phyloP scores from a whole-genome alignment of 2,113 vertebrate genomes.

The Sorex araneus region DNA sequence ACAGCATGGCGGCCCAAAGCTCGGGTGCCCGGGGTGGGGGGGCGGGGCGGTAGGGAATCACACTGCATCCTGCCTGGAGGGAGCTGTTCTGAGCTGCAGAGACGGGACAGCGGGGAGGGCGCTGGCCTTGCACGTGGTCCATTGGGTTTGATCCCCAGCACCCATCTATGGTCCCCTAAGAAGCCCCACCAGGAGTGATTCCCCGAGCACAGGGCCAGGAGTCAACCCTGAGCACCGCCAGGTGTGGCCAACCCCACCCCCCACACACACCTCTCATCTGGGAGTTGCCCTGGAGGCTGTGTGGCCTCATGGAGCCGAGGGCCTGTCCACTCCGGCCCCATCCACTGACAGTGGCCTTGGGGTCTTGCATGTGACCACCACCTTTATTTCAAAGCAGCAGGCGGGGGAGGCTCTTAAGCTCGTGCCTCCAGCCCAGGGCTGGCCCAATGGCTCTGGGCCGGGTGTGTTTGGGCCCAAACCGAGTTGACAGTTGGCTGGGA shows the following conservation, averaged over 20 bases:
- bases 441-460: too few relatives aligned
- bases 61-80: neutral
- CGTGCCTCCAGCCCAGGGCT: neutral
- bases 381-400: conserved; percentile 8
- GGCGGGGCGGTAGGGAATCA: neutral
- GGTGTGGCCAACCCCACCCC: too few relatives aligned
- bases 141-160: too few relatives aligned
- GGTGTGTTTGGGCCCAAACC: too few relatives aligned
- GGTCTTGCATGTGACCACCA: neutral
- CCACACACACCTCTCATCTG: neutral
- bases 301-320: neutral
- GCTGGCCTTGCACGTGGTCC: neutral
- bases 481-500: too few relatives aligned
- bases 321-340: neutral
- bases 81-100: neutral
- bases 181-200: too few relatives aligned
- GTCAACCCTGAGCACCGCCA: too few relatives aligned
- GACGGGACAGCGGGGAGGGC: neutral
- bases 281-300: neutral
- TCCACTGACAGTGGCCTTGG: neutral
- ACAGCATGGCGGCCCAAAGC: neutral
- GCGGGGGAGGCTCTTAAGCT: neutral
- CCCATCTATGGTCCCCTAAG: too few relatives aligned
- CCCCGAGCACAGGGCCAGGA: too few relatives aligned
- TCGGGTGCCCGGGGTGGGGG: neutral